Evolutionary conservation across 2,113 vertebrate genomes (phyloP).

Genomic region (Aegotheles bennettii): DNA sequence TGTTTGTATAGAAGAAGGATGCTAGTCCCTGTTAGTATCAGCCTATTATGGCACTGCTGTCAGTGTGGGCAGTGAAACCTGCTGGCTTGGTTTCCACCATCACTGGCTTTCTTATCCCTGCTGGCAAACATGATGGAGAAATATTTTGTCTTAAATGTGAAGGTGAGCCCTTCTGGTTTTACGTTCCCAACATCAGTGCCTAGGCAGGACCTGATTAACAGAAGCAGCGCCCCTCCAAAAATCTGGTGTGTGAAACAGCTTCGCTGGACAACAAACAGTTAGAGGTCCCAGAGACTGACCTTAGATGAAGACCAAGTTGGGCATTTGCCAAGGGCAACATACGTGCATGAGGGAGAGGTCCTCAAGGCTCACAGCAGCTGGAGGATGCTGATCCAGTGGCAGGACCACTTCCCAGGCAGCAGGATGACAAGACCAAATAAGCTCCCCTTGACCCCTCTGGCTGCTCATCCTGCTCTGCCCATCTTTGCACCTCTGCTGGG

Average conservation of each 20-base stretch:
- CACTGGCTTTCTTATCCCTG: not conserved
- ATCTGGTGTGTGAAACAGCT: not conserved
- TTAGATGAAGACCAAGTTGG: fast-evolving
- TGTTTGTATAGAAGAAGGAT: not conserved
- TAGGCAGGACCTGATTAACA: not conserved
- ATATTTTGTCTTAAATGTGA: not conserved
- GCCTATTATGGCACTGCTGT: not conserved
- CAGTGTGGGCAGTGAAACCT: conserved; percentile 2
- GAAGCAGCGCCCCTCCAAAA: not conserved
- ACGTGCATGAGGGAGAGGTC: not conserved
- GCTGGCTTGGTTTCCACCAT: not conserved
- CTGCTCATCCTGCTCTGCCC: not conserved
- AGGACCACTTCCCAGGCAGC: not conserved
- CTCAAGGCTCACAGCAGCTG: not conserved
- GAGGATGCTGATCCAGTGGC: fast-evolving
- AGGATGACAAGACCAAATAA: not conserved
- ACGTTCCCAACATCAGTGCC: not conserved
- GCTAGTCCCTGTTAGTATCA: not conserved
- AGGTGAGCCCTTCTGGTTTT: not conserved
- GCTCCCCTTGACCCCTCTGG: not conserved
- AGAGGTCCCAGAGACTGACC: not conserved
- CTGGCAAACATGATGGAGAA: not conserved
- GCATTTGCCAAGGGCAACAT: not conserved
- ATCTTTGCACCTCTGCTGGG: not conserved
- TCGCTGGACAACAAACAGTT: not conserved